phyloP scores from a whole-genome alignment of 1,140 invertebrate species.

The Anastatus disparis region DNA sequence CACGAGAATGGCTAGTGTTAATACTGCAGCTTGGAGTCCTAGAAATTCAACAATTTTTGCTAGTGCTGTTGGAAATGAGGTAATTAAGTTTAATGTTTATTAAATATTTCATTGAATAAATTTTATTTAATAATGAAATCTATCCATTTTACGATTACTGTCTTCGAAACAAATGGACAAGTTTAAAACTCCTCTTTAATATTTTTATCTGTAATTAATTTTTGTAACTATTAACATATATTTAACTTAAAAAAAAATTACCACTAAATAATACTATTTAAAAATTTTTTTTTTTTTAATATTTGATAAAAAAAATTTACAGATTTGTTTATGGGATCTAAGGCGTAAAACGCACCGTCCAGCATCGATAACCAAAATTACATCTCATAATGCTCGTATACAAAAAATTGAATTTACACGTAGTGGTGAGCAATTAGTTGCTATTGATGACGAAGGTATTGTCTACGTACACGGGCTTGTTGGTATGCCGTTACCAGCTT shows the following conservation, averaged over 20 bases:
- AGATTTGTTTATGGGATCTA: conserved; percentile 80
- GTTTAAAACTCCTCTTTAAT: no score
- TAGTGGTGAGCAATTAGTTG: conserved; percentile 74
- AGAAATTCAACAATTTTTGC: conserved; percentile 85
- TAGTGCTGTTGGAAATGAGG: conserved; percentile 75
- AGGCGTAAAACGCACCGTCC: conserved; percentile 74
- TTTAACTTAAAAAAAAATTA: no score
- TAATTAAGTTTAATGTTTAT: background rate
- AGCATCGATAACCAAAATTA: conserved; percentile 68
- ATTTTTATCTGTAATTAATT: no score
- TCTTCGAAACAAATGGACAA: no score
- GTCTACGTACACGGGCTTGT: conserved; percentile 74
- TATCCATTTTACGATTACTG: no score
- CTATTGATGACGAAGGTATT: conserved; percentile 72
- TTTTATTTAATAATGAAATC: no score
- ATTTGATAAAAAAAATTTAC: no score
- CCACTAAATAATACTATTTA: no score
- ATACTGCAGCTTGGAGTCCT: conserved; percentile 81
- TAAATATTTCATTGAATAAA: no score
- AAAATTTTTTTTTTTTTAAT: no score
- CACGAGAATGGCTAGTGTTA: conserved; percentile 70
- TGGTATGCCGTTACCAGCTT: conserved; percentile 76
- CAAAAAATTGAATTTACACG: conserved; percentile 68
- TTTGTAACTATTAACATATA: no score
- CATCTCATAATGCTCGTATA: conserved; percentile 28